Conservation (phyloP, 2,113 vertebrate genomes). For the Neoarius graeffei region DNA sequence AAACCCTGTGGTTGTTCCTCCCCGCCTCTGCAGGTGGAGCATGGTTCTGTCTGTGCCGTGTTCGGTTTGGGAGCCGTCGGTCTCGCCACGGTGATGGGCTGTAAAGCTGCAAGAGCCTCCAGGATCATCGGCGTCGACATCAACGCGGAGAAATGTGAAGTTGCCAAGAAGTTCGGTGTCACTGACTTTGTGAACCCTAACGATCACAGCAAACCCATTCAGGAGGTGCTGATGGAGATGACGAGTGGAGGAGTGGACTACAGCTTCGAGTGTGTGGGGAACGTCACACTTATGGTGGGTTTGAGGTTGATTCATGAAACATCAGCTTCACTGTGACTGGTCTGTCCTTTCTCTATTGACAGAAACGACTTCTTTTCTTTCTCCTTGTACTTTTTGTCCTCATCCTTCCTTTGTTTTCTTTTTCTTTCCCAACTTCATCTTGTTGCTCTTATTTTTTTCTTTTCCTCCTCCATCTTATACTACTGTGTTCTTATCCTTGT, state of each 20-base stretch:
- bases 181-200: slow-evolving; percentile 81
- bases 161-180: slow-evolving; percentile 76
- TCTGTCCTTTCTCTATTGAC: too few relatives aligned
- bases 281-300: slow-evolving; percentile 76
- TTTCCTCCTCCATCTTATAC: too few relatives aligned
- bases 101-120: slow-evolving; percentile 73
- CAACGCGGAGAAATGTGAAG: slow-evolving; percentile 77
- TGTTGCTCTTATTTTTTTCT: too few relatives aligned
- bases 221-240: slow-evolving; percentile 78
- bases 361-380: too few relatives aligned
- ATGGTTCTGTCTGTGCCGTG: slow-evolving; percentile 78
- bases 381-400: too few relatives aligned
- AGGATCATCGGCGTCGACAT: slow-evolving; percentile 81
- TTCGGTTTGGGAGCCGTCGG: slow-evolving; percentile 84
- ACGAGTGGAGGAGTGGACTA: slow-evolving; percentile 80
- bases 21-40: too few relatives aligned
- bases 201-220: slow-evolving; percentile 71
- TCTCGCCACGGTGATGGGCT: slow-evolving; percentile 79
- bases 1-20: too few relatives aligned
- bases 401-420: too few relatives aligned
- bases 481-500: not conserved
- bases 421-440: too few relatives aligned
- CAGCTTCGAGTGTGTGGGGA: slow-evolving; percentile 81
- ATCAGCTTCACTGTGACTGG: not conserved
- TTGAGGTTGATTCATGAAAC: not conserved